Conservation (phyloP, 2,113 vertebrate species). For the Mus spicilegus region DNA sequence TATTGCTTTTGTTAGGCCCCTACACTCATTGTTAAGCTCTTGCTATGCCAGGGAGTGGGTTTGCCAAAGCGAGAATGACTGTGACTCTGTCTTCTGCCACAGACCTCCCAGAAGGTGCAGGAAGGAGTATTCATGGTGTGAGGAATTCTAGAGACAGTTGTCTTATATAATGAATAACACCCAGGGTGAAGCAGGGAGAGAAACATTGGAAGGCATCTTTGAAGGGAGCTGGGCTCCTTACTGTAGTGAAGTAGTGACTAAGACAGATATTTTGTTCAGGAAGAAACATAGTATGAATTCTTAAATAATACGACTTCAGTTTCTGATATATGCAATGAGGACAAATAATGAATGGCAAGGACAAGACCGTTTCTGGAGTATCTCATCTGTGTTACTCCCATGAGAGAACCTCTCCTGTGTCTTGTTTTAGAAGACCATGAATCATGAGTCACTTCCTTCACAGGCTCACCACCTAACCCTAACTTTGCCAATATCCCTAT, state of each 20-base stretch:
- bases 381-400: neutral
- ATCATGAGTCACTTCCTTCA: neutral
- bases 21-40: rapidly evolving
- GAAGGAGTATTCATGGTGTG: neutral
- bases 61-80: no score
- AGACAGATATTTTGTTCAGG: neutral
- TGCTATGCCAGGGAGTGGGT: rapidly evolving
- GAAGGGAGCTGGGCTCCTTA: neutral
- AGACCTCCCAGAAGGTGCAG: neutral
- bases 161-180: neutral
- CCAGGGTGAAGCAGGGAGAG: no score
- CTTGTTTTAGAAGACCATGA: neutral
- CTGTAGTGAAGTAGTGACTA: neutral
- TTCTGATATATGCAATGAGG: neutral
- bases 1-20: neutral
- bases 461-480: neutral
- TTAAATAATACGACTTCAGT: neutral
- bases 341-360: neutral
- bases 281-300: neutral
- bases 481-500: neutral
- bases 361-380: neutral
- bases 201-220: rapidly evolving
- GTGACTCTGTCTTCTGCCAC: no score
- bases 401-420: neutral
- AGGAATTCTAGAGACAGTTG: neutral